Evolutionary conservation across 2,113 vertebrate genomes (phyloP).

Genomic region (Actenoides hombroni): DNA sequence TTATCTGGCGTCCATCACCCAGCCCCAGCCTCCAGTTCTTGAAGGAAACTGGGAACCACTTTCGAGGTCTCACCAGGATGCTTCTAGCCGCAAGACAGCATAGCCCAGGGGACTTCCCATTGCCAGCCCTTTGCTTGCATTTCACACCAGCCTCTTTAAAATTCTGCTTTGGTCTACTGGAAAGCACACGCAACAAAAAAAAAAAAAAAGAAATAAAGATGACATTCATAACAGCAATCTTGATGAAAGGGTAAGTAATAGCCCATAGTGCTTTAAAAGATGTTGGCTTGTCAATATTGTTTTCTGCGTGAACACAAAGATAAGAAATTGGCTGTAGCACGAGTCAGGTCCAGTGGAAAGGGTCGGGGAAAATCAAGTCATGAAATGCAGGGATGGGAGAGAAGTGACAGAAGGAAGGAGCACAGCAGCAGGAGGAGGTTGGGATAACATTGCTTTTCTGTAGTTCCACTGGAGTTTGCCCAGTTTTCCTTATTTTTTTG

Average conservation of each 20-base stretch:
- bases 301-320: accelerated
- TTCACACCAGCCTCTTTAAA: neutral
- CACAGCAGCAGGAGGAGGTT: neutral
- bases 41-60: neutral
- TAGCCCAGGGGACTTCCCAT: neutral
- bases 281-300: neutral
- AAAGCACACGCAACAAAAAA: neutral
- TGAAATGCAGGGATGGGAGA: accelerated
- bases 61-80: neutral
- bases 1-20: neutral
- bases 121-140: accelerated
- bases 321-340: neutral
- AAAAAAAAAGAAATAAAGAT: neutral
- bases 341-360: neutral
- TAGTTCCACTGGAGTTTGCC: neutral
- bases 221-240: neutral
- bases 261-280: neutral
- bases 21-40: accelerated
- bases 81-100: neutral
- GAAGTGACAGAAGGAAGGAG: too few relatives aligned
- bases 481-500: neutral
- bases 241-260: neutral
- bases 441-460: accelerated
- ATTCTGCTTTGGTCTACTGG: neutral
- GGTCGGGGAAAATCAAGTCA: neutral